Evolutionary conservation across 2,888 invertebrate genomes (phyloP), one percentile per base, ranked within the genome.

Genomic region (Hermaeophaga mercurialis): DNA sequence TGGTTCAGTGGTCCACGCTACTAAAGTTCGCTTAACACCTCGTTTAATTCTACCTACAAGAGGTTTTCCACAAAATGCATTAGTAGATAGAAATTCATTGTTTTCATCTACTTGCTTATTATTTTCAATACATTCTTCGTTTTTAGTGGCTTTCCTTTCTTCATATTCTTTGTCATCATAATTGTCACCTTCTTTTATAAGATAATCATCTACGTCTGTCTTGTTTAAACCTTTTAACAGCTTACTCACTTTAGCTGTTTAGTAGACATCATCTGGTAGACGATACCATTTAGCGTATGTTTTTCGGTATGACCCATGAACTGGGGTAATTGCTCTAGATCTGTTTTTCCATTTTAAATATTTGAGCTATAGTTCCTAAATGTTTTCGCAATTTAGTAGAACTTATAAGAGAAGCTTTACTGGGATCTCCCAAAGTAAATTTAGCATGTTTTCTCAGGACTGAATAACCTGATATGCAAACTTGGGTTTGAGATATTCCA

Each of bases 261-360:
- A n/a, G 17, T 39, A 39, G 4, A 39, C 39, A 39, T 39, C 17
- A 17, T 14, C 14, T 24, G 47, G 47, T 11, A 48, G 22, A 8
- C 34, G 19, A 54, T 66, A 63, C 15, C 44, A 53, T 31, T 54
- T 18, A 28, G 19, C 15, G 44, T 55, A 49, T 5, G 44, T 55
- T 31, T 55, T 55, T 12, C 17, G 22, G n/a, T n/a, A n/a, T 55
- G 54, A 12, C 55, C 55, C 55, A 55, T 55, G 15, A 55, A 55
- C 3, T 22, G 33, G 11, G 55, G 43, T 11, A 49, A 39, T 34
- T 48, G 43, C 9, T 45, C 53, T 3, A 53, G 34, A 11, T 53
- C 45, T 34, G 44, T 24, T 43, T 31, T 12, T 45, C 48, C 49
- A 55, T 49, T 9, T 36, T 48, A n/a, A 55, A 44, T 12, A 43